These are phyloP conservation scores for Danio kyathit DNA, from an alignment of 2,797 vertebrate genomes.

Conservation along the genomic window DNA sequence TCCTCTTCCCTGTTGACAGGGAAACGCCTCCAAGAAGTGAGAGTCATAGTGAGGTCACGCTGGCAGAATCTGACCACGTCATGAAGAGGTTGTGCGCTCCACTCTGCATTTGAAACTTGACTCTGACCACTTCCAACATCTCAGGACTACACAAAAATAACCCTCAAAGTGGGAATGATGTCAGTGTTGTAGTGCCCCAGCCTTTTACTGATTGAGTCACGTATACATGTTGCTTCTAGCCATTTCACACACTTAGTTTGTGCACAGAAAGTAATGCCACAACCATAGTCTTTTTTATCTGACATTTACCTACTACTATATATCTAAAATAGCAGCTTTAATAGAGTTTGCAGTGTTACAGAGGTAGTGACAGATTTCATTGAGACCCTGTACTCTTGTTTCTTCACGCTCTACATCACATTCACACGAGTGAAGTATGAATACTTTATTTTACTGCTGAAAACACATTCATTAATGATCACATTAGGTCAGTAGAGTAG, in stretches of 20 bases:
- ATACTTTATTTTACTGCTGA: no score
- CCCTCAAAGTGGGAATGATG: constrained; percentile 26
- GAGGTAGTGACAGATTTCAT: no score
- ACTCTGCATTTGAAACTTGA: constrained; percentile 46
- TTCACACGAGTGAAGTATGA: no score
- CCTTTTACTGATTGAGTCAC: not conserved
- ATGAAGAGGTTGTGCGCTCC: constrained; percentile 6
- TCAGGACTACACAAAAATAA: constrained; percentile 53
- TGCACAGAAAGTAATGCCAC: not conserved
- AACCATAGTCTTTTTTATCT: no score
- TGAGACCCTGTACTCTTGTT: no score
- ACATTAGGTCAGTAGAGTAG: no score
- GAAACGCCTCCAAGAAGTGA: constrained; percentile 26
- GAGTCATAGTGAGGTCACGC: constrained; percentile 34
- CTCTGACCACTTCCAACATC: constrained; percentile 28
- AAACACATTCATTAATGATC: no score
- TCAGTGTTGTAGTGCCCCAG: constrained; percentile 17
- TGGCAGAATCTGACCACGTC: constrained; percentile 22
- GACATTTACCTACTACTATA: no score
- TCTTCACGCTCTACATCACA: no score
- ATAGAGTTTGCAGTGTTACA: no score
- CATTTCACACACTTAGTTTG: not conserved
- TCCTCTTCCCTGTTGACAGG: constrained; percentile 42
- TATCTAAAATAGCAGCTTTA: no score
- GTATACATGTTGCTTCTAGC: not conserved